Evolutionary conservation across 1,140 invertebrate species (phyloP), one percentile per base, ranked within the genome.

Genomic region (Zaprionus ghesquierei): DNA sequence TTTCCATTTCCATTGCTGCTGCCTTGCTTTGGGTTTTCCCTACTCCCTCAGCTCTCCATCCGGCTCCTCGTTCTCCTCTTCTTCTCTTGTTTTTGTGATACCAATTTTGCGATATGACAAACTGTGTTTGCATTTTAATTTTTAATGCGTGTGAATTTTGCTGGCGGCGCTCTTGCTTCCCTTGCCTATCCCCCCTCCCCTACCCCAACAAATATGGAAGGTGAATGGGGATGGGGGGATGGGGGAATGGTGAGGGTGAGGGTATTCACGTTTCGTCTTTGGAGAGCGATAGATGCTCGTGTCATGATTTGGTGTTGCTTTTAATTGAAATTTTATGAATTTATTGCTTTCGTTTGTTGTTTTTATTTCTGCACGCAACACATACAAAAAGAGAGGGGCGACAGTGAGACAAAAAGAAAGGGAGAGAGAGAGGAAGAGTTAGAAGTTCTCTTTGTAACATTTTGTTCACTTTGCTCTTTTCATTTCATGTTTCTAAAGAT

Each of bases 401-500:
- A 51, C n/a, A 23, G 2, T 5, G 20, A 15, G 13, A 46, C 0
- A 50, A 29, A 49, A 10, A 33, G 13, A 46, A 5, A 12, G 25
- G 5, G 6, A 44, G 1, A 55, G 41, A 49, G 25, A 46, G 15
- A 22, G 50, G 27, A 22, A 56, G 27, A 31, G 13, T 13, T 27
- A 23, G 18, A 22, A 44, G 33, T 55, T 31, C n/a, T 50, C 50
- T 49, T 64, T 38, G 23, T 63, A 71, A 68, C 53, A 51, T 38
- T 41, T 25, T 78, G 35, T 59, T 74, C 69, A 51, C 23, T 41
- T 25, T 78, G 35, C 63, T 75, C 69, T 77, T 73, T 72, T 77
- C 49, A 60, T 77, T 59, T 49, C 58, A 66, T 75, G 54, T 75
- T 35, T 93, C 94, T 66, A 12, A 93, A 95, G 95, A 96, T 96